Evolutionary conservation across 2,888 invertebrate species (phyloP).

Genomic region (Leptinotarsa tumamoca): DNA sequence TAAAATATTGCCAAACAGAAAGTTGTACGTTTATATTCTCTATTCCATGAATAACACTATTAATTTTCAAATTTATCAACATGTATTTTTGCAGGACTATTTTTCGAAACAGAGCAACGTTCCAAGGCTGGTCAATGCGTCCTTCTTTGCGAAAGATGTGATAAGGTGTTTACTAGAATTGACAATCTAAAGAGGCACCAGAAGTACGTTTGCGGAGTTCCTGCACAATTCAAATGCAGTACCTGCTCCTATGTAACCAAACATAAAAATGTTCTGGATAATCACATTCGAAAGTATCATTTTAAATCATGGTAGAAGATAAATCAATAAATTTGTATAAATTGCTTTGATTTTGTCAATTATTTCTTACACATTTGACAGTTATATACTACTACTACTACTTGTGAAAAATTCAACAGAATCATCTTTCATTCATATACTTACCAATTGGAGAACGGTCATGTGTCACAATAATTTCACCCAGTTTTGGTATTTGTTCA

Average conservation of each 20-base stretch:
- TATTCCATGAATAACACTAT: too few relatives aligned
- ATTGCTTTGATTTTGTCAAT: too few relatives aligned
- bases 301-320: background rate
- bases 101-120: background rate
- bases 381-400: too few relatives aligned
- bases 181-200: slow-evolving; percentile 51
- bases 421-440: too few relatives aligned
- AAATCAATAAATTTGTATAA: too few relatives aligned
- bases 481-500: too few relatives aligned
- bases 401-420: too few relatives aligned
- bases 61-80: background rate
- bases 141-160: slow-evolving; percentile 45
- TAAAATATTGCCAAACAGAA: too few relatives aligned
- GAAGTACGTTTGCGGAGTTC: slow-evolving; percentile 51
- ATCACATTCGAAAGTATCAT: background rate
- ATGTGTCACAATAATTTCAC: too few relatives aligned
- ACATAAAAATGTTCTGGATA: slow-evolving; percentile 22
- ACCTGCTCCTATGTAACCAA: slow-evolving; percentile 20
- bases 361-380: too few relatives aligned
- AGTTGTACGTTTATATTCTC: too few relatives aligned
- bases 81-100: background rate
- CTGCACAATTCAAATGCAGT: slow-evolving; percentile 42
- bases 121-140: background rate
- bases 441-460: too few relatives aligned
- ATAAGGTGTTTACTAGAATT: slow-evolving; percentile 47